These are phyloP conservation scores for Falcaria lacertinaria DNA, from an alignment of 2,888 invertebrate genomes.

Conservation along the genomic window DNA sequence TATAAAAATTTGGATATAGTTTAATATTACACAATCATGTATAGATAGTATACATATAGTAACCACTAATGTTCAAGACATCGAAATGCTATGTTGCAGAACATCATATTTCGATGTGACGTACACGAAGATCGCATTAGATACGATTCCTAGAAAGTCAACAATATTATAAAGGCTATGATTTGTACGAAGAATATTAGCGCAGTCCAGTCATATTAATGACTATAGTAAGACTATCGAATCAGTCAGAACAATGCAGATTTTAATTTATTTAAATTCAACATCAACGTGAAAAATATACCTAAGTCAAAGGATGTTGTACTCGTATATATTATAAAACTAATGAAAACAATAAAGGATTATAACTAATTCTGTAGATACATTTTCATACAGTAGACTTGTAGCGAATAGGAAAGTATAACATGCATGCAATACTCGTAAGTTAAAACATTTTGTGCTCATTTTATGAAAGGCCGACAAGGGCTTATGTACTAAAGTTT, in stretches of 20 bases:
- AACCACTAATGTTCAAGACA: constrained; percentile 31
- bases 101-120: constrained; percentile 4
- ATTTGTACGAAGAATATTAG: constrained; percentile 69
- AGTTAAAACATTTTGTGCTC: too few species aligned
- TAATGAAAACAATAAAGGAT: constrained; percentile 51
- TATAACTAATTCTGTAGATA: constrained; percentile 17
- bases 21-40: constrained; percentile 36
- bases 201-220: constrained; percentile 44
- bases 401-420: not conserved
- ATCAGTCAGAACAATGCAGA: constrained; percentile 50
- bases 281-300: constrained; percentile 5
- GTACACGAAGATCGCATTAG: constrained; percentile 44
- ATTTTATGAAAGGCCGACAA: too few species aligned
- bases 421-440: not conserved
- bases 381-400: not conserved
- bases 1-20: constrained; percentile 26
- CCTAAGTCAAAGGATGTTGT: not conserved
- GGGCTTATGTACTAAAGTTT: too few species aligned
- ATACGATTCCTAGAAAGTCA: constrained; percentile 54
- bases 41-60: constrained; percentile 30
- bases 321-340: too few species aligned
- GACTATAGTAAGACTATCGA: constrained; percentile 40
- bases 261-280: constrained; percentile 7
- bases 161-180: constrained; percentile 51
- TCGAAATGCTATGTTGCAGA: not conserved